phyloP scores from a whole-genome alignment of 2,113 vertebrate species.

The crab-eating macaque (Macaca fascicularis) region T2T-MFA8v1.1 NC_088389.1:106123001-106123500 shows the following conservation, averaged over 20 bases:
- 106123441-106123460: background rate
- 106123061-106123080: constrained; percentile 73
- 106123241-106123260: constrained; percentile 38
- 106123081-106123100: constrained; percentile 89
- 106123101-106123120: constrained; percentile 74
- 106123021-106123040: constrained; percentile 86
- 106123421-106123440: background rate
- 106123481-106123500: background rate
- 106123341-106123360: constrained; percentile 70
- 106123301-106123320: constrained; percentile 56
- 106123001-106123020: constrained; percentile 82
- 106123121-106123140: constrained; percentile 56
- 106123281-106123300: constrained; percentile 58
- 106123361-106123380: constrained; percentile 52
- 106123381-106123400: background rate
- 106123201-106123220: constrained; percentile 48
- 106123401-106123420: background rate
- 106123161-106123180: background rate
- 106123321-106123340: constrained; percentile 70
- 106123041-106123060: constrained; percentile 88
- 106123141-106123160: constrained; percentile 69
- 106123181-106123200: background rate
- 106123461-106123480: background rate
- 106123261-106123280: constrained; percentile 12
- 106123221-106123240: constrained; percentile 36